Base-by-base conservation (phyloP, 2,888 invertebrate species). In the Sinotaia quadrata region DNA sequence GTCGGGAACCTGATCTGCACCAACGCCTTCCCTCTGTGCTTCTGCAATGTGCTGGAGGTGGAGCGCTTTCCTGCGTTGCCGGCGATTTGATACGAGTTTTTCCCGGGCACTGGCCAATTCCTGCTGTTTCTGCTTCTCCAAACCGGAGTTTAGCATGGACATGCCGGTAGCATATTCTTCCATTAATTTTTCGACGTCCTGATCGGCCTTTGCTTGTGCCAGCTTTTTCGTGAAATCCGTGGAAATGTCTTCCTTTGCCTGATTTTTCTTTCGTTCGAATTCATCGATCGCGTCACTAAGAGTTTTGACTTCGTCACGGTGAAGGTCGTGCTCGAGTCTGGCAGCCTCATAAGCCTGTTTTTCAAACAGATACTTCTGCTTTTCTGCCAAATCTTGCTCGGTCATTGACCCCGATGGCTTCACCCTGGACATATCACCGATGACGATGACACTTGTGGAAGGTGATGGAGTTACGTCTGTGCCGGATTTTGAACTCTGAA, bases 321-420 rank as follows among this genome's bases (percentile, higher is more conserved):
- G 78, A n/a, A 85, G 73, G 60, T 84, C 78, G 63, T 81, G 84
- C 69, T 86, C 87, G 34, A 85, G 74, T 60, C 84, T 84, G 7
- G 84, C 84, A 10, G 85, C 85, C 67, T 86, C 86, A 47, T 84
- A 86, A 4, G 85, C 84, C 72, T 86, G 85, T 65, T 82, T 83
- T 68, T 83, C 84, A 74, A 85, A 83, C 67, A 86, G 73, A 68
- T 78, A 79, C 61, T 82, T 78, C 44, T 77, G 67, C 52, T 78
- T 75, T 24, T 84, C 81, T 34, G 73, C 74, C 67, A 75, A 70
- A 18, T 77, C 76, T 21, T 71, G 71, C 8, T 75, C 70, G 2
- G 72, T 65, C 44, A 69, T 56, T 18, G 62, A 62, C 15, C 66
- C 72, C 7, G 67, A 44, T 0, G 51, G 54, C 63, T 74, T 66